A percentile compares a stretch with the other conserved stretches of the same genome.
phyloP scores from a whole-genome alignment of 2,113 vertebrate genomes.

The Rhadina sibilatrix region DNA sequence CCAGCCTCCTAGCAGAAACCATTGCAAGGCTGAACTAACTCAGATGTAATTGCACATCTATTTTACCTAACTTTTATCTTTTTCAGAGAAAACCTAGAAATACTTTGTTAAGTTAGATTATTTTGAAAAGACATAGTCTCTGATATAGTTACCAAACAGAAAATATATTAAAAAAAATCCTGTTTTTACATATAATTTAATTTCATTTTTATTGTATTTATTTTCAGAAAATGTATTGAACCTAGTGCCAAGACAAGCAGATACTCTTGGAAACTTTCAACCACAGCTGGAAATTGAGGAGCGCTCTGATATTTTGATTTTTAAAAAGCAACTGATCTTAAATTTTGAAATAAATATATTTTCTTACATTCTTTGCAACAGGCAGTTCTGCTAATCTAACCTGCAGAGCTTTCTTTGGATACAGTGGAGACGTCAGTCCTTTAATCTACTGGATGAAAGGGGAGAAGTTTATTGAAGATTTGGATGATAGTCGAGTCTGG shows the following conservation, averaged over 20 bases:
- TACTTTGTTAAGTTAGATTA: not conserved
- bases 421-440: conserved; percentile 94
- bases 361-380: conserved; percentile 73
- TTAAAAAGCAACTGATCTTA: not conserved
- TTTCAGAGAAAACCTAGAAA: not conserved
- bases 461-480: conserved; percentile 98
- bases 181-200: not conserved
- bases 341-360: conserved; percentile 38
- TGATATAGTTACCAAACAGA: not conserved
- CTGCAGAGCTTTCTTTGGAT: conserved; percentile 96
- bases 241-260: not conserved
- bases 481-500: conserved; percentile 93
- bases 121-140: not conserved
- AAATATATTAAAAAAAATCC: not conserved
- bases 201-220: not conserved
- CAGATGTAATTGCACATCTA: not conserved
- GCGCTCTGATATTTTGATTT: not conserved
- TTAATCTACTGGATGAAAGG: conserved; percentile 99
- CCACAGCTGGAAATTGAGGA: not conserved
- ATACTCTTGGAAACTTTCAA: not conserved
- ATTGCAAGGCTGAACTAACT: not conserved
- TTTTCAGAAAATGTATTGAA: not conserved
- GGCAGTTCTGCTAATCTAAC: conserved; percentile 91
- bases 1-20: not conserved
- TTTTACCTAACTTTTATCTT: not conserved